Evolutionary conservation across 2,797 vertebrate species (phyloP), one percentile per base, ranked within the genome.

Genomic region (Nothura maculosa): DNA sequence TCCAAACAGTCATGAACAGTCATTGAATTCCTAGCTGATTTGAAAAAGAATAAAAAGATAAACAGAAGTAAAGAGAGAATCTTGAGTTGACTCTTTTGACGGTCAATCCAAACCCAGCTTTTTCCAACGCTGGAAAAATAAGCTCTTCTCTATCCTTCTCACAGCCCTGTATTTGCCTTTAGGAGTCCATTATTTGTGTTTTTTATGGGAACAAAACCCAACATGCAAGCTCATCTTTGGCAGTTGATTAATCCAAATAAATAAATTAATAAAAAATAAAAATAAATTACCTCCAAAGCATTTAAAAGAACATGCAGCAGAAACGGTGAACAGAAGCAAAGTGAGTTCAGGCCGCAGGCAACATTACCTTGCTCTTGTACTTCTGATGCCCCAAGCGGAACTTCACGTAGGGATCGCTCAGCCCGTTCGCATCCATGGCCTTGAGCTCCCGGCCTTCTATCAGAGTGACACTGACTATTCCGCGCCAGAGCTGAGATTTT

Each of bases 401-500:
- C 97, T 99, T 99, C 93, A 99, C 99, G 0, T 99, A 99, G 15
- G 99, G 99, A 93, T 99, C 99, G 58, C 99, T 99, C 68, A 99
- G 86, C 50, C 99, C 99, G 19, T 99, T 99, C 92, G 98, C 78
- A 88, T 99, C 99, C 99, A 99, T 99, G 0, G 99, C 98, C 95
- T 99, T 99, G 45, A 99, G 98, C 62, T 97, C 96, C n/a, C 97
- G 97, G 20, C 98, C 99, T 93, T 99, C 99, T 43, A 99, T 99
- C 64, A 99, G 97, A 48, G 98, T 99, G 91, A 99, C 97, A 96
- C 99, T 99, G 74, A 99, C 99, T 61, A 99, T 99, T 6, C 99
- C 99, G 96, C 99, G 98, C 99, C 99, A 99, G n/a, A 99, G 98
- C 90, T 99, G 99, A 57, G 99, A 97, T 92, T 99, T 99, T 96